A percentile compares a stretch with the other conserved stretches of the same genome.
phyloP scores from a whole-genome alignment of 2,888 invertebrate species.

The Ophonus ardosiacus region DNA sequence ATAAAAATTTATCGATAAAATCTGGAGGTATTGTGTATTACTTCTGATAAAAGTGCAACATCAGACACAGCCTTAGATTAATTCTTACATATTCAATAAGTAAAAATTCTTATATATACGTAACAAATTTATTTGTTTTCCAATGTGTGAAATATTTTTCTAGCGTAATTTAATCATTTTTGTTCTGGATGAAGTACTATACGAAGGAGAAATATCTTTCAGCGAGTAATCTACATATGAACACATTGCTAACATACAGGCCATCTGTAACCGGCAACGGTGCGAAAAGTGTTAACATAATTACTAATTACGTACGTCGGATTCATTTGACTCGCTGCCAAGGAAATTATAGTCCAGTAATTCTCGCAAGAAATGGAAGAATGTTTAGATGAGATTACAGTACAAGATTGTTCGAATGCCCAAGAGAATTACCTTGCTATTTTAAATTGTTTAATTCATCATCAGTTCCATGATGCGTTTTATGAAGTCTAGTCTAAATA shows the following conservation, averaged over 20 bases:
- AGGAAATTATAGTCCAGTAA: slow-evolving; percentile 16
- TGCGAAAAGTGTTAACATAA: slow-evolving; percentile 46
- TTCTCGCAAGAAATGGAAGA: slow-evolving; percentile 20
- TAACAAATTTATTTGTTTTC: not conserved
- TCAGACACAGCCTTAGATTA: too few species aligned
- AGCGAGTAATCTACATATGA: slow-evolving; percentile 14
- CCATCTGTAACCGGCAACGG: slow-evolving; percentile 48
- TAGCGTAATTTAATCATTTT: not conserved
- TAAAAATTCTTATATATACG: too few species aligned
- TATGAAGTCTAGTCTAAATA: too few species aligned
- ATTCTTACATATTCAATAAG: too few species aligned
- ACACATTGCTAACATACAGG: slow-evolving; percentile 32
- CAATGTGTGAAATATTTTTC: not conserved
- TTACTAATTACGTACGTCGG: slow-evolving; percentile 50
- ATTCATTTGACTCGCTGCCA: slow-evolving; percentile 41
- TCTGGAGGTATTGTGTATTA: too few species aligned
- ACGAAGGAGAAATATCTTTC: slow-evolving; percentile 6
- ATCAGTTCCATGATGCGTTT: too few species aligned
- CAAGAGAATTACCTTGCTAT: not conserved
- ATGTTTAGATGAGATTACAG: slow-evolving; percentile 8
- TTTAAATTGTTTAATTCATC: too few species aligned
- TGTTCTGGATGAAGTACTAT: not conserved
- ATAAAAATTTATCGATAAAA: too few species aligned
- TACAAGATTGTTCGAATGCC: not conserved
- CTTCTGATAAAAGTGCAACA: too few species aligned